Evolutionary conservation across 1,140 invertebrate genomes (phyloP).

Genomic region (Asobara japonica): DNA sequence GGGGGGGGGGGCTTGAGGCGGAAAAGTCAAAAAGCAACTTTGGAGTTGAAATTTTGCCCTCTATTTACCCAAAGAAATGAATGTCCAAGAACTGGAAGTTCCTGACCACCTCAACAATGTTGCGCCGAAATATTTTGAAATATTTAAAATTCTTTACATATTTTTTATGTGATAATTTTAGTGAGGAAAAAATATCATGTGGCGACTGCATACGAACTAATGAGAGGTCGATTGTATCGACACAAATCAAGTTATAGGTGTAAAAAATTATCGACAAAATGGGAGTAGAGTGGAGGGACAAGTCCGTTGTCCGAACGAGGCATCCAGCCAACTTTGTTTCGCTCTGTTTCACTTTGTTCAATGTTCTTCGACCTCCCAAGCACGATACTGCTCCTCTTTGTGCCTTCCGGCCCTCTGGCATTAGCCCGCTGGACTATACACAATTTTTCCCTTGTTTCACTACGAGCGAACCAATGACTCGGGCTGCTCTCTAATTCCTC

Average conservation of each 20-base stretch:
- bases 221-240: too few relatives aligned
- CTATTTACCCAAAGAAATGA: too few relatives aligned
- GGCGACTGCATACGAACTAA: too few relatives aligned
- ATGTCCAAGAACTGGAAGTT: too few relatives aligned
- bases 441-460: background rate
- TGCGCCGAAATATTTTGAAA: too few relatives aligned
- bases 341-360: slow-evolving; percentile 27
- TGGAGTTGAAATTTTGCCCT: too few relatives aligned
- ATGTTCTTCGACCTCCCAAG: background rate
- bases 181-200: too few relatives aligned
- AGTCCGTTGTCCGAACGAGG: background rate
- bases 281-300: background rate
- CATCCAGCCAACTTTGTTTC: slow-evolving; percentile 22
- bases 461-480: background rate
- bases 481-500: background rate
- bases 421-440: slow-evolving; percentile 17
- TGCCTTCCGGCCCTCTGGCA: slow-evolving; percentile 20
- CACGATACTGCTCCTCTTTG: background rate
- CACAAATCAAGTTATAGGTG: background rate
- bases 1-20: too few relatives aligned
- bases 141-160: too few relatives aligned
- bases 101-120: too few relatives aligned
- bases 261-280: background rate
- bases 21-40: too few relatives aligned
- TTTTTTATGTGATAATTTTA: too few relatives aligned